Percentiles rank a stretch among this genome's conserved stretches.
Conservation (phyloP, 1,140 invertebrate species). For the Caerostris darwini region DNA sequence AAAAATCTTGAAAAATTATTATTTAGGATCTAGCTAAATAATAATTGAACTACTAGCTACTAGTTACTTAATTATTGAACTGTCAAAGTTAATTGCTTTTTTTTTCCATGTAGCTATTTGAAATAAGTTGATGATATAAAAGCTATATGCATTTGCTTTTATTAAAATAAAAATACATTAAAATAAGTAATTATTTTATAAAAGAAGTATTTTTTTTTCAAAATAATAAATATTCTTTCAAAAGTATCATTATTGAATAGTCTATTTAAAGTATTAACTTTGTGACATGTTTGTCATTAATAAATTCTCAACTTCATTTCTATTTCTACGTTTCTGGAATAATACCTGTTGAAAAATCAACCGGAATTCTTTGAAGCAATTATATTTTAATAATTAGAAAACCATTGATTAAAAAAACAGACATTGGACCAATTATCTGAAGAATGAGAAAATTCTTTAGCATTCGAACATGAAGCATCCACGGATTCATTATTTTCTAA, state of each 20-base stretch:
- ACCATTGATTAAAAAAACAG: constrained; percentile 49
- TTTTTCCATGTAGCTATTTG: too few relatives aligned
- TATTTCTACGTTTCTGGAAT: background rate
- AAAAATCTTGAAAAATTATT: too few relatives aligned
- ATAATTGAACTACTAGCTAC: too few relatives aligned
- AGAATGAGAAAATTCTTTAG: constrained; percentile 15
- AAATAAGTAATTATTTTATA: too few relatives aligned
- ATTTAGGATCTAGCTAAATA: too few relatives aligned
- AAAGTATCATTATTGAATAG: background rate
- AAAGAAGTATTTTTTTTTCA: background rate
- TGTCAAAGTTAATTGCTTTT: too few relatives aligned
- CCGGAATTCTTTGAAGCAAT: background rate
- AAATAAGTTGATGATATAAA: too few relatives aligned
- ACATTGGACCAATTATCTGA: background rate
- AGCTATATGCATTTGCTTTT: too few relatives aligned
- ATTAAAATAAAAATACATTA: too few relatives aligned
- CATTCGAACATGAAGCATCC: background rate
- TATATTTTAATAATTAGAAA: constrained; percentile 24
- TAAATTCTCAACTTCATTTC: background rate
- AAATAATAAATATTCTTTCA: background rate
- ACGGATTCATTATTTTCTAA: constrained; percentile 58
- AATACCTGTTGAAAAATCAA: constrained; percentile 4
- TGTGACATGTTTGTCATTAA: background rate
- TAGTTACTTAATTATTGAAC: too few relatives aligned
- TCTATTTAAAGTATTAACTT: background rate